phyloP scores from a whole-genome alignment of 1,140 invertebrate genomes.

The Neodiprion lecontei region DNA sequence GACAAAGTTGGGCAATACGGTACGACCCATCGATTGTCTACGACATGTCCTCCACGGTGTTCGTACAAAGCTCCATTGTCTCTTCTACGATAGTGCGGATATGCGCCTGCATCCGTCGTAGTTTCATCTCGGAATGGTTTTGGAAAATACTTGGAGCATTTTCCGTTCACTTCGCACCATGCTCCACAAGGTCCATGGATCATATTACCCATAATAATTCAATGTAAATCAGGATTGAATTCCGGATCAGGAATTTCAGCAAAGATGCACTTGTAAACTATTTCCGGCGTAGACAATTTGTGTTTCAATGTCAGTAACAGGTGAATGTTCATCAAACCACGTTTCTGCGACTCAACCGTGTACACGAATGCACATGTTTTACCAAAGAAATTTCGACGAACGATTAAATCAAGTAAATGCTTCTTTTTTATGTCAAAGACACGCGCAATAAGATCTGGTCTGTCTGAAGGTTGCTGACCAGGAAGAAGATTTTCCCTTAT shows the following conservation, averaged over 20 bases:
- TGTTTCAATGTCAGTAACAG: constrained; percentile 49
- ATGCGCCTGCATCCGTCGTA: constrained; percentile 49
- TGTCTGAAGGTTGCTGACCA: constrained; percentile 43
- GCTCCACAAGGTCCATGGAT: constrained; percentile 47
- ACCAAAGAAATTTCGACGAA: constrained; percentile 34
- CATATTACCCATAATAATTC: constrained; percentile 38
- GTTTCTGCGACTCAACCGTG: constrained; percentile 62
- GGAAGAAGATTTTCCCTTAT: constrained; percentile 42
- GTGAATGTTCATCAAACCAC: constrained; percentile 59
- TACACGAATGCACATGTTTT: constrained; percentile 47
- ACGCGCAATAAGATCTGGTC: constrained; percentile 34
- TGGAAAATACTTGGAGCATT: constrained; percentile 42
- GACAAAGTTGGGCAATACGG: constrained; percentile 21
- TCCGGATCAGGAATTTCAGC: constrained; percentile 56
- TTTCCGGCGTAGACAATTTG: constrained; percentile 40
- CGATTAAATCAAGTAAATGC: not conserved
- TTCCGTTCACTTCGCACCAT: constrained; percentile 32
- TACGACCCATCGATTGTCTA: constrained; percentile 19
- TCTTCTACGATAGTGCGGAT: constrained; percentile 55
- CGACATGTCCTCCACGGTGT: not conserved
- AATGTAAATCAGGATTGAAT: constrained; percentile 32
- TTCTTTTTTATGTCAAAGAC: not conserved
- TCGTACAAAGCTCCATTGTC: constrained; percentile 29
- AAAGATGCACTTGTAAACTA: constrained; percentile 49
- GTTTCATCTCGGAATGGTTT: constrained; percentile 32